Base-by-base conservation (phyloP, 2,888 invertebrate genomes). In the Pinctada fucata region DNA sequence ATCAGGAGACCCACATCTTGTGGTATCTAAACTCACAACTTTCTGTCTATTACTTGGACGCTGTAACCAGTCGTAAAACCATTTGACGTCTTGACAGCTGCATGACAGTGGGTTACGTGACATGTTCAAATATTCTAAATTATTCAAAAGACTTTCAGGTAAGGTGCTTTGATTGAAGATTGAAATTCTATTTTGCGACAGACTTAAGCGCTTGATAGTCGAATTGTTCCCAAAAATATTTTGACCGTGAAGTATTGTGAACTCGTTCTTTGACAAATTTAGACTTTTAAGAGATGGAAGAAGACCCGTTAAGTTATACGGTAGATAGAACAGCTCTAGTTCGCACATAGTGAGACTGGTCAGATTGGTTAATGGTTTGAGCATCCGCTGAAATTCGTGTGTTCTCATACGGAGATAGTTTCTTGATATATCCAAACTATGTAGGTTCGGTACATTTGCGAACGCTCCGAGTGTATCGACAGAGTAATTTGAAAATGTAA, bases 41-140 rank as follows among this genome's bases (percentile, higher is more conserved):
- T 52, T 73, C 8, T 69, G 58, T 5, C 73, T 16, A 50, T 79
- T 64, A n/a, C 73, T 67, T n/a, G 70, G 5, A 51, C 8, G 31
- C 10, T 68, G 45, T 8, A 85, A 68, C 72, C 73, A 71, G 16
- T 79, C 49, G n/a, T 78, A 78, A 72, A 83, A 83, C 82, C 81
- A 83, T 2, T 58, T 63, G 13, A 79, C 58, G n/a, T 76, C 76
- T 8, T 75, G 64, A 68, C 84, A 82, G 2, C 70, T 72, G 67
- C 83, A 85, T 4, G 70, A 72, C 13, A 80, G 80, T 5, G 79
- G 77, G 63, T 85, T 85, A 10, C 75, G 70, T 4, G 72, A 67
- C 0, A 81, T n/a, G 45, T 75, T 52, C 8, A 81, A 6, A 0
- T 31, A 8, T 48, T 52, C 52, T 31, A 82, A 48, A 48, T 70